Conservation (phyloP, 2,113 vertebrate species). For the Leptocoma aspasia region DNA sequence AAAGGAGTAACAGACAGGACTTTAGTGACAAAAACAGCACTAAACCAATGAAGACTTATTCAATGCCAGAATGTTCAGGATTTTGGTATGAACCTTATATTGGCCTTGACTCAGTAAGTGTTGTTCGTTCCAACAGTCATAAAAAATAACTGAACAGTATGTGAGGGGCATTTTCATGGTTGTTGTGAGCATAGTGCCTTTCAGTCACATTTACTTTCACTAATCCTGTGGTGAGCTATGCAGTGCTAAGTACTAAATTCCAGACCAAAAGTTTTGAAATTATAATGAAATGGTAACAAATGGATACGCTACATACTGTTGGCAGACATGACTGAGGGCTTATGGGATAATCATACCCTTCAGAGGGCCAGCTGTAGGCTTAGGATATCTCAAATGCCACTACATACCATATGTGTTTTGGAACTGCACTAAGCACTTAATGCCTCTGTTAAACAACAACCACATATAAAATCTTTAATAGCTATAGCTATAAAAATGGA, state of each 20-base stretch:
- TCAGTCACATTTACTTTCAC: background rate
- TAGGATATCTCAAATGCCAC: background rate
- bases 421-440: background rate
- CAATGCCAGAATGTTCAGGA: background rate
- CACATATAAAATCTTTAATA: background rate
- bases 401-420: background rate
- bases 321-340: background rate
- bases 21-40: background rate
- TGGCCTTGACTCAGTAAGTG: background rate
- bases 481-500: background rate
- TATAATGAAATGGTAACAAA: background rate
- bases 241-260: background rate
- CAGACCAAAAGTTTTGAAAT: background rate
- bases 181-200: background rate
- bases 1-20: rapidly evolving
- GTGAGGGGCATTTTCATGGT: background rate
- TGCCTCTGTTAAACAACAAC: background rate
- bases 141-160: background rate
- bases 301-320: background rate
- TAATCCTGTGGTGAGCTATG: background rate
- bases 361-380: background rate
- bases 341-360: background rate
- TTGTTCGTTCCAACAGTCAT: background rate
- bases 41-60: background rate
- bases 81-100: background rate